phyloP scores from a whole-genome alignment of 2,113 vertebrate genomes.

The Myocastor coypus region DNA sequence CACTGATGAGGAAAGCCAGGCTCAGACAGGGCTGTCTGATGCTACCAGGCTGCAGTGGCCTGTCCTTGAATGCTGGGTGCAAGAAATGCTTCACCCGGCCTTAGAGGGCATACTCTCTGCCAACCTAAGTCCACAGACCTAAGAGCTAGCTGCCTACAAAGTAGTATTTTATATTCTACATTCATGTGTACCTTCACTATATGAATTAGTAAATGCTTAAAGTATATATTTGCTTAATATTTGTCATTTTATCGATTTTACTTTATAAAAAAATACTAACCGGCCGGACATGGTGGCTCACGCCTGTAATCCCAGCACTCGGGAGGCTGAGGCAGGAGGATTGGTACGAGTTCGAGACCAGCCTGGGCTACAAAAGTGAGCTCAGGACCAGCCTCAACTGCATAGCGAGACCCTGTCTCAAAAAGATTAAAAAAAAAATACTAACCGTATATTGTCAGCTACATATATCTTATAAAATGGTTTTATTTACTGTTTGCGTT shows the following conservation, averaged over 20 bases:
- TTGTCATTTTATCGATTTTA: neutral
- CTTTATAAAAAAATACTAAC: too few relatives aligned
- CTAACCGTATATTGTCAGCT: neutral
- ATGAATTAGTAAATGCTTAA: neutral
- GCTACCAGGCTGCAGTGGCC: neutral
- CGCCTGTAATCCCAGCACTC: too few relatives aligned
- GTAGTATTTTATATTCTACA: neutral
- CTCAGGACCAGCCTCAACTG: too few relatives aligned
- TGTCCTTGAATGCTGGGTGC: neutral
- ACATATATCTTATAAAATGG: neutral
- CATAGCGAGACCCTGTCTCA: too few relatives aligned
- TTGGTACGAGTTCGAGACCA: too few relatives aligned
- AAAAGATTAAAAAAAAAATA: too few relatives aligned
- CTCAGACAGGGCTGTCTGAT: neutral
- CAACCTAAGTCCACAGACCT: neutral
- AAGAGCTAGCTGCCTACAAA: neutral
- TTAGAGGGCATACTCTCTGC: neutral
- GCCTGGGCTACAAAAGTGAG: too few relatives aligned
- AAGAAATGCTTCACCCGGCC: neutral
- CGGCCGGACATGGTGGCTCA: too few relatives aligned
- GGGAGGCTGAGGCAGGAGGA: too few relatives aligned
- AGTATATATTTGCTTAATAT: neutral
- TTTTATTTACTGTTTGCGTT: neutral
- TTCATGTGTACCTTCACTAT: neutral
- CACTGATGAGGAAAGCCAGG: neutral